phyloP scores from a whole-genome alignment of 2,888 invertebrate genomes.

The Bhutanitis thaidina region DNA sequence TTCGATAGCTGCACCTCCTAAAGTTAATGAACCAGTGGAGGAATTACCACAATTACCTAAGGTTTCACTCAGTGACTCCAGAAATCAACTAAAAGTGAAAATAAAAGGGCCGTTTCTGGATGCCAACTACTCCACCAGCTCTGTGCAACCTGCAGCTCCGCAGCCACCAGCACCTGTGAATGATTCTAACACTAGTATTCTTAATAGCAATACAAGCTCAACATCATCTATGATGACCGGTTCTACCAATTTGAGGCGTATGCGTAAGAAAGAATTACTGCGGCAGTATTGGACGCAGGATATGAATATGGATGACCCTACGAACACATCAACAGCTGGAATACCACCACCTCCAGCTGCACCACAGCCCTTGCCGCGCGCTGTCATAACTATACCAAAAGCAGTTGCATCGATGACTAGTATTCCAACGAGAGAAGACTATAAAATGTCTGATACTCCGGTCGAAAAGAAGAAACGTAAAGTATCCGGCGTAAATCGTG shows the following conservation, averaged over 20 bases:
- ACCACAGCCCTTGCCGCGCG: conserved; percentile 82
- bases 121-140: conserved; percentile 84
- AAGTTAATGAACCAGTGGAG: conserved; percentile 40
- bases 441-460: conserved; percentile 83
- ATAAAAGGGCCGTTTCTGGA: conserved; percentile 94
- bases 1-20: conserved; percentile 35
- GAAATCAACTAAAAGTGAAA: conserved; percentile 93
- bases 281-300: conserved; percentile 91
- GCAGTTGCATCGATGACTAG: conserved; percentile 93
- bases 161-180: conserved; percentile 66
- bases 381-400: conserved; percentile 91
- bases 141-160: conserved; percentile 78
- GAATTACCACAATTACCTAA: conserved; percentile 76
- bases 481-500: conserved; percentile 76
- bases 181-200: conserved; percentile 52
- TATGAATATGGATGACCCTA: conserved; percentile 90
- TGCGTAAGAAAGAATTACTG: conserved; percentile 93
- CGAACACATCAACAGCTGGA: conserved; percentile 71
- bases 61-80: conserved; percentile 87
- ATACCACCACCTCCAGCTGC: conserved; percentile 78
- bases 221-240: conserved; percentile 77
- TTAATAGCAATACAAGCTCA: conserved; percentile 52
- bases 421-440: conserved; percentile 92
- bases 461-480: conserved; percentile 85
- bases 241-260: conserved; percentile 88